A percentile compares a stretch with the other conserved stretches of the same genome.
These are phyloP conservation scores for Ctenicera cuprea DNA, from an alignment of 2,888 invertebrate genomes.

Conservation along the genomic window DNA sequence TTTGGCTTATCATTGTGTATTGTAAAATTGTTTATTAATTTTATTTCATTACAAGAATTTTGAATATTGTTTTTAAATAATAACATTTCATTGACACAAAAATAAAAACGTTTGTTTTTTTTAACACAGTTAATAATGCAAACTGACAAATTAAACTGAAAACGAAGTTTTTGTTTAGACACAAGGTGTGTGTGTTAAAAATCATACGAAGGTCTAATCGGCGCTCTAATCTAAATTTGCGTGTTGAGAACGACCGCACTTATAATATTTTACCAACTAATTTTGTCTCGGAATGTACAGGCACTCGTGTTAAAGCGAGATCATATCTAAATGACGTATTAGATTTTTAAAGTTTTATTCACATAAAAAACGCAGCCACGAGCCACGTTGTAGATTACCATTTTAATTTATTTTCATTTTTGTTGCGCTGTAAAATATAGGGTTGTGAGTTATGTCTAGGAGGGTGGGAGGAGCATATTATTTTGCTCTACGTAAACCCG, in stretches of 20 bases:
- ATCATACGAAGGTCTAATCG: constrained; percentile 44
- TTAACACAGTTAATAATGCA: no score
- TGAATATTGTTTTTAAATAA: no score
- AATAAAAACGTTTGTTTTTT: no score
- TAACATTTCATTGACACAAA: no score
- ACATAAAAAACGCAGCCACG: constrained; percentile 69
- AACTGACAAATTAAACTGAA: background rate
- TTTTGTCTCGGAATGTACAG: constrained; percentile 64
- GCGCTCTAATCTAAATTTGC: constrained; percentile 51
- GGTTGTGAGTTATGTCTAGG: constrained; percentile 65
- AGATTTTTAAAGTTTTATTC: constrained; percentile 71
- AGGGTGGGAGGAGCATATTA: constrained; percentile 63
- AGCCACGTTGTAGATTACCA: constrained; percentile 68
- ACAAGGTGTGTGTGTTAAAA: constrained; percentile 40
- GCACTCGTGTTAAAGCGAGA: constrained; percentile 68
- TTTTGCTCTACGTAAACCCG: constrained; percentile 37
- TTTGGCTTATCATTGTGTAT: no score
- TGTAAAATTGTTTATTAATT: no score
- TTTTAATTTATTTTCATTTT: constrained; percentile 71
- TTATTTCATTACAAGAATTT: no score
- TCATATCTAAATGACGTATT: constrained; percentile 72
- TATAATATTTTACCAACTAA: constrained; percentile 54
- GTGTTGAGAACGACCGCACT: constrained; percentile 51
- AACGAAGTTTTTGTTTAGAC: constrained; percentile 37
- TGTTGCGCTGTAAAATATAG: constrained; percentile 67